Evolutionary conservation across 2,797 vertebrate species (phyloP).

Genomic region (Microctenopoma lineatum): DNA sequence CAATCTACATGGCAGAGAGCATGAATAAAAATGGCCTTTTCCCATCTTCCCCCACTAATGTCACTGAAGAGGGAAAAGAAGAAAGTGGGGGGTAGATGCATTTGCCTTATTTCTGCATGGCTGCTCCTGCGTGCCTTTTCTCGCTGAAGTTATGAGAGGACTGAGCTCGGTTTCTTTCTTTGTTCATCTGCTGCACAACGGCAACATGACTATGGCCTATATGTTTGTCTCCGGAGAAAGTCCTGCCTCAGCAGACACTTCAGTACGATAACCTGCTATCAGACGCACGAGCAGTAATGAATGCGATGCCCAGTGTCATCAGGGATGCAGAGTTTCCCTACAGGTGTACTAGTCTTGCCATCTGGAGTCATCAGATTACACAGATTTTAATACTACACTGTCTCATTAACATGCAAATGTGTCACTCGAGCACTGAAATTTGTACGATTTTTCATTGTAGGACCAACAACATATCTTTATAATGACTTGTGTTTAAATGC

Average conservation of each 20-base stretch:
- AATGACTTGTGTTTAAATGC: constrained; percentile 59
- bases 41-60: constrained; percentile 50
- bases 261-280: constrained; percentile 2
- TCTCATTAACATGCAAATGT: constrained; percentile 50
- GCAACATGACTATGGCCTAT: constrained; percentile 13
- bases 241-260: constrained; percentile 19
- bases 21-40: constrained; percentile 69
- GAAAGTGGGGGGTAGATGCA: constrained; percentile 34
- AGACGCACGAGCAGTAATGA: constrained; percentile 31
- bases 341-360: constrained; percentile 48
- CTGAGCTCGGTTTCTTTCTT: constrained; percentile 29
- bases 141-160: constrained; percentile 33
- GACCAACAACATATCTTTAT: constrained; percentile 53
- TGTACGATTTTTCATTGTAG: constrained; percentile 54
- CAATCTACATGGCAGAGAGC: constrained; percentile 63
- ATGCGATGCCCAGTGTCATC: constrained; percentile 22
- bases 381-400: constrained; percentile 56
- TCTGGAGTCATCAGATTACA: constrained; percentile 54
- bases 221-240: constrained; percentile 4
- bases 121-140: constrained; percentile 46
- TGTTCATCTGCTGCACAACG: constrained; percentile 28
- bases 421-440: constrained; percentile 57
- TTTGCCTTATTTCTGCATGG: constrained; percentile 66
- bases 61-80: constrained; percentile 44
- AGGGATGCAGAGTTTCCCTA: constrained; percentile 39